phyloP scores from a whole-genome alignment of 2,797 vertebrate species.

The Cirrhinus mrigala region DNA sequence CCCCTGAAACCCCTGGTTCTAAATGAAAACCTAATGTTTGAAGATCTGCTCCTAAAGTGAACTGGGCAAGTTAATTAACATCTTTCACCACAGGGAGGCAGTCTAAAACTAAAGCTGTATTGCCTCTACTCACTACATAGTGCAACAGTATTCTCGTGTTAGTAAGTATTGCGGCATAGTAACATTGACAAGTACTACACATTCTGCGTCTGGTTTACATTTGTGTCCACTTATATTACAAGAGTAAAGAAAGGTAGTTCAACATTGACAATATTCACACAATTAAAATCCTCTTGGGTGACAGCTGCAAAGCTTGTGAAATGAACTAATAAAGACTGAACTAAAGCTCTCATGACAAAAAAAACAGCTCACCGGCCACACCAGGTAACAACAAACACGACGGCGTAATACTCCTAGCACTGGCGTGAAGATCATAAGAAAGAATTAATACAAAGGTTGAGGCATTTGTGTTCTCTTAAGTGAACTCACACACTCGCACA shows the following conservation, averaged over 20 bases:
- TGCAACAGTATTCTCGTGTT: constrained; percentile 43
- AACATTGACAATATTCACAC: constrained; percentile 57
- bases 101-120: constrained; percentile 64
- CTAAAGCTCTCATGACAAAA: constrained; percentile 54
- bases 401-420: constrained; percentile 74
- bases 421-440: constrained; percentile 61
- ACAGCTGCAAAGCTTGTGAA: constrained; percentile 50
- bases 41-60: background rate
- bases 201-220: constrained; percentile 41
- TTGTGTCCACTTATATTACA: constrained; percentile 46
- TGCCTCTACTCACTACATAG: constrained; percentile 23
- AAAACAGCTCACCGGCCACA: constrained; percentile 58
- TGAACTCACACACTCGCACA: constrained; percentile 13
- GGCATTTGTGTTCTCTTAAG: constrained; percentile 70
- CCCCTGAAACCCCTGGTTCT: background rate
- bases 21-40: background rate
- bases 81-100: constrained; percentile 67
- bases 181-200: constrained; percentile 49
- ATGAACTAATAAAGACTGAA: constrained; percentile 63
- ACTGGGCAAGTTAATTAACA: background rate
- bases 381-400: constrained; percentile 73
- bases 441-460: constrained; percentile 71
- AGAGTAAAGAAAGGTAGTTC: constrained; percentile 39
- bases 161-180: constrained; percentile 50
- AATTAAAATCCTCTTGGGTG: constrained; percentile 52